Conservation (phyloP, 2,888 invertebrate species). For the Apoda limacodes region DNA sequence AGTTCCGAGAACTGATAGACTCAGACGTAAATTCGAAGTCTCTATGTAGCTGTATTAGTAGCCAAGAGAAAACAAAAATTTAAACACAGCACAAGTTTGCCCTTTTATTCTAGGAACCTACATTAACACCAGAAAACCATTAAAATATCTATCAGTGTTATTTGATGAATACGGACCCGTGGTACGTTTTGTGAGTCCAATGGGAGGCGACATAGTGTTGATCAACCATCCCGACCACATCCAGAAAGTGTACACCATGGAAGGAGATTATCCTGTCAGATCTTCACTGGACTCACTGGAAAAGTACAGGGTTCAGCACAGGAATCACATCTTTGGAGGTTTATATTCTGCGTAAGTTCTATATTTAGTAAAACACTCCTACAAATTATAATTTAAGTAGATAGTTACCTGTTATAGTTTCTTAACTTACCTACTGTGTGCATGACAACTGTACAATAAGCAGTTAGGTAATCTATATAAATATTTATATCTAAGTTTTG, state of each 20-base stretch:
- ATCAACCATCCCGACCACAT: conserved; percentile 75
- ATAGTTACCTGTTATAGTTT: too few species aligned
- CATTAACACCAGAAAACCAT: conserved; percentile 33
- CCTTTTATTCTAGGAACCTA: conserved; percentile 36
- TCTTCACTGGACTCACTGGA: conserved; percentile 74
- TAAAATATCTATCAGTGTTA: conserved; percentile 39
- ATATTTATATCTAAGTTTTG: too few species aligned
- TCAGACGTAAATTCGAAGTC: too few species aligned
- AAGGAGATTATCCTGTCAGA: conserved; percentile 70
- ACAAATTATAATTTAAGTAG: too few species aligned
- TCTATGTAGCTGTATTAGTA: too few species aligned
- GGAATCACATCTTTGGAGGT: conserved; percentile 65
- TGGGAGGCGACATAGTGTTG: conserved; percentile 73
- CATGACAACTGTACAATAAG: too few species aligned
- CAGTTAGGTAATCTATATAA: too few species aligned
- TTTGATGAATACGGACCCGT: conserved; percentile 73
- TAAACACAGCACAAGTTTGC: too few species aligned
- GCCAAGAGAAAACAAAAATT: too few species aligned
- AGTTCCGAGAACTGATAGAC: too few species aligned
- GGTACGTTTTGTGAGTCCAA: conserved; percentile 73
- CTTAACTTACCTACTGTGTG: too few species aligned
- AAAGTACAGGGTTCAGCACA: conserved; percentile 70
- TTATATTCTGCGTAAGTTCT: conserved; percentile 70
- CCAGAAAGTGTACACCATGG: conserved; percentile 70
- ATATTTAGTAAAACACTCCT: too few species aligned